Base-by-base conservation (phyloP, 2,888 invertebrate genomes). In the Scaptomyza cyrtandrae region DNA sequence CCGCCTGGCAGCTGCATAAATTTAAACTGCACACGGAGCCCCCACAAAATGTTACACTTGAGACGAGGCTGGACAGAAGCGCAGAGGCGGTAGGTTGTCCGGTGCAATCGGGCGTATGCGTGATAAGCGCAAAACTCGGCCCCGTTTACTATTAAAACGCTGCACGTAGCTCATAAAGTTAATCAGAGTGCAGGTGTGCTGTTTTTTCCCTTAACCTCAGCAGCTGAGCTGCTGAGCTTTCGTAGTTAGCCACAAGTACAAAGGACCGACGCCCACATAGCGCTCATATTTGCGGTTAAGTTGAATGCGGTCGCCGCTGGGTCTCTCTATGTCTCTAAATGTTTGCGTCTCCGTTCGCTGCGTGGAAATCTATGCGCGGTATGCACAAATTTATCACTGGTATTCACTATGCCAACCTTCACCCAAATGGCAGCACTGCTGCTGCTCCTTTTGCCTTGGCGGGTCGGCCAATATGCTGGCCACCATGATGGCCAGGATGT, bases 301-400 rank as follows among this genome's bases (percentile, higher is more conserved):
- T 80, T 77, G 66, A 71, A 69, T 74, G 77, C 63, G 76, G 74
- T 76, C 14, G 39, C 39, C 50, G 48, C 50, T 66, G 52, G 16
- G 31, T 49, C 45, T 16, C 19, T 29, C 10, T 39, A 6, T 14
- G 16, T 41, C 41, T 41, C 41, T 16, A 10, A 14, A 16, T 14
- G 44, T 64, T 58, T 54, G 53, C 58, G 55, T 58, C 46, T 57
- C 50, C 50, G 45, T 66, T n/a, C 37, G 57, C 76, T 83, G 71
- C 79, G 80, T 83, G 70, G 67, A 81, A 84, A 88, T 85, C 81
- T 88, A 88, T 84, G 84, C 79, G 74, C 85, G 77, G 88, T 84
- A 86, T 88, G 88, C 86, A 80, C 79, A 85, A 88, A 88, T 85
- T 88, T 85, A 85, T 85, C 85, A 79, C 79, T 75, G 81, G 81